phyloP scores from a whole-genome alignment of 2,797 vertebrate species.

The Molossus molossus region DNA sequence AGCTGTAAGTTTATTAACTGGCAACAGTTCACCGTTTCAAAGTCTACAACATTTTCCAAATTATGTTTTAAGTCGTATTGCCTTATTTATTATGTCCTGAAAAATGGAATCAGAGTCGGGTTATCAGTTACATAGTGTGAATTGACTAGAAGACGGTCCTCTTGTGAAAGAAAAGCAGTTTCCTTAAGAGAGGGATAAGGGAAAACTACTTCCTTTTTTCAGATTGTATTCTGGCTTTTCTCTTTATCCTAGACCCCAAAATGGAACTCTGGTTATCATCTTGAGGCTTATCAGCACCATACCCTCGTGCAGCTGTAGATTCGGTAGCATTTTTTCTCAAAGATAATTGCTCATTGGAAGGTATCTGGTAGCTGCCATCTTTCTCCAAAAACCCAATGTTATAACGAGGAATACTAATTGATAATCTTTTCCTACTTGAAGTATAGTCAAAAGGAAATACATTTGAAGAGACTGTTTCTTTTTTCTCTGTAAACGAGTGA shows the following conservation, averaged over 20 bases:
- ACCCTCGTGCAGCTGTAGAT: not conserved
- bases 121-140: constrained; percentile 46
- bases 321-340: not conserved
- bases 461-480: accelerated
- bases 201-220: not conserved
- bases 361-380: not conserved
- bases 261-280: not conserved
- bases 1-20: constrained; percentile 52
- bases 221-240: not conserved
- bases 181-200: not conserved
- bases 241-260: not conserved
- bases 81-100: constrained; percentile 11
- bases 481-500: not conserved
- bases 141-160: constrained; percentile 53
- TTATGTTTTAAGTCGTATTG: constrained; percentile 16
- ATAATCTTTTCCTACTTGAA: not conserved
- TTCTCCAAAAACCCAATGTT: not conserved
- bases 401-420: accelerated
- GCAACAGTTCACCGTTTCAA: constrained; percentile 45
- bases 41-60: constrained; percentile 46
- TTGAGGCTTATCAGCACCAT: not conserved
- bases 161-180: constrained; percentile 6
- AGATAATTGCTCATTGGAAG: not conserved
- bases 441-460: not conserved
- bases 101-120: constrained; percentile 36